These are phyloP conservation scores for Augochlora pura DNA, from an alignment of 1,140 invertebrate species.

Conservation along the genomic window DNA sequence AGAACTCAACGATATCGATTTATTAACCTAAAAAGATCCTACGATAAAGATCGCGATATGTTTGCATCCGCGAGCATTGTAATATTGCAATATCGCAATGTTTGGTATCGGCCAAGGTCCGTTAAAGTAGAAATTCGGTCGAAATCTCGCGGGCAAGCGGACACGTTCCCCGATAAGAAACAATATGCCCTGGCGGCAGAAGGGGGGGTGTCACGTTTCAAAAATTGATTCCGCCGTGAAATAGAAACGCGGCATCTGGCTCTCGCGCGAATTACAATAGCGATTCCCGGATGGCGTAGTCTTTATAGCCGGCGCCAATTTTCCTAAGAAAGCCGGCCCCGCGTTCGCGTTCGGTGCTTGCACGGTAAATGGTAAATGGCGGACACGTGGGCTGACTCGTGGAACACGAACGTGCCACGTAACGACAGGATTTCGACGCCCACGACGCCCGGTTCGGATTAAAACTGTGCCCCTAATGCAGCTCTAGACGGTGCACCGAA, in stretches of 20 bases:
- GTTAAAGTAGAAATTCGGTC: too few species aligned
- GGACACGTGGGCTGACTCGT: conserved; percentile 31
- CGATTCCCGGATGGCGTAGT: not conserved
- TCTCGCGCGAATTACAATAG: not conserved
- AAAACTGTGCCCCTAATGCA: conserved; percentile 17
- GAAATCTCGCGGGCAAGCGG: too few species aligned
- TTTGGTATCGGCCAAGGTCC: too few species aligned
- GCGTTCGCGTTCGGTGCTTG: not conserved
- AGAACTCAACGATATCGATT: too few species aligned
- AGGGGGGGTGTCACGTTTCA: not conserved
- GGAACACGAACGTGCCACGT: conserved; percentile 23
- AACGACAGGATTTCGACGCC: conserved; percentile 32
- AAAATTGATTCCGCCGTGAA: conserved; percentile 25
- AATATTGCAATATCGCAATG: too few species aligned
- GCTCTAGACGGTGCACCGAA: not conserved
- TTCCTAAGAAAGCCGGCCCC: conserved; percentile 20
- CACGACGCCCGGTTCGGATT: conserved; percentile 15
- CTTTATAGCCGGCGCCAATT: conserved; percentile 33
- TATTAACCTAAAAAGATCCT: too few species aligned
- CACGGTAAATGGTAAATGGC: conserved; percentile 37
- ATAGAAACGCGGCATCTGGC: not conserved
- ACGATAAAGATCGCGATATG: too few species aligned
- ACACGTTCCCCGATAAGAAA: not conserved
- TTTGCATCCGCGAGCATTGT: too few species aligned
- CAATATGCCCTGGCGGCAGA: not conserved